A percentile compares a stretch with the other conserved stretches of the same genome.
Evolutionary conservation across 2,797 vertebrate species (phyloP).

Genomic region (Manis pentadactyla): DNA sequence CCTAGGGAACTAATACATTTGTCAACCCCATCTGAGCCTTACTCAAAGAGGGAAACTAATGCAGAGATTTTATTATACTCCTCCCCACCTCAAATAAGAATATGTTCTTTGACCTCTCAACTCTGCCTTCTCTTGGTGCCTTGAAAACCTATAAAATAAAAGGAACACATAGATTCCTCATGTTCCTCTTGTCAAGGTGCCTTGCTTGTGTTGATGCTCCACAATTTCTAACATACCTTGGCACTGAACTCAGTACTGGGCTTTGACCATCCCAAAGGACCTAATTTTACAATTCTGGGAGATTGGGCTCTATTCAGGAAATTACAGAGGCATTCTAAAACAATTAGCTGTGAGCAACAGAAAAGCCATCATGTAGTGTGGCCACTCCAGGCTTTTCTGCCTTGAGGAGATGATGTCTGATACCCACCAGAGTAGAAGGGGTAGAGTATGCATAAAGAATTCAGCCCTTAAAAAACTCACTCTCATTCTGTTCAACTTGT

Average conservation of each 20-base stretch:
- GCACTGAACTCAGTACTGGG: not conserved
- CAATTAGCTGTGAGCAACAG: not conserved
- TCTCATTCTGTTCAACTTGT: not conserved
- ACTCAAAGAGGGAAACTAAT: not conserved
- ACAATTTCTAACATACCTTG: not conserved
- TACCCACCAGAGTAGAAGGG: not conserved
- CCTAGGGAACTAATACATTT: not conserved
- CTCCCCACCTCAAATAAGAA: not conserved
- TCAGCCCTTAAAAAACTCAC: not conserved
- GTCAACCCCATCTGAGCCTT: not conserved
- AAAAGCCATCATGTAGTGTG: not conserved
- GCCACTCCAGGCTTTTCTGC: not conserved
- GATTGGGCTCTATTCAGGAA: not conserved
- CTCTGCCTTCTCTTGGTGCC: not conserved
- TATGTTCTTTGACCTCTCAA: not conserved
- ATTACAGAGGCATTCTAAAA: not conserved
- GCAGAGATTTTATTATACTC: not conserved
- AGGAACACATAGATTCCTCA: not conserved
- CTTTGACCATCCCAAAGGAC: not conserved
- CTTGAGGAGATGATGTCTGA: not conserved
- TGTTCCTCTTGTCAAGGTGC: not conserved
- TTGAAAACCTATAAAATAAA: not conserved
- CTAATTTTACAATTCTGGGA: not conserved
- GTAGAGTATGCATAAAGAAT: accelerated
- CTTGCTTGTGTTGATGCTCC: not conserved